Base-by-base conservation (phyloP, 2,888 invertebrate genomes). In the Protophormia terraenovae region DNA sequence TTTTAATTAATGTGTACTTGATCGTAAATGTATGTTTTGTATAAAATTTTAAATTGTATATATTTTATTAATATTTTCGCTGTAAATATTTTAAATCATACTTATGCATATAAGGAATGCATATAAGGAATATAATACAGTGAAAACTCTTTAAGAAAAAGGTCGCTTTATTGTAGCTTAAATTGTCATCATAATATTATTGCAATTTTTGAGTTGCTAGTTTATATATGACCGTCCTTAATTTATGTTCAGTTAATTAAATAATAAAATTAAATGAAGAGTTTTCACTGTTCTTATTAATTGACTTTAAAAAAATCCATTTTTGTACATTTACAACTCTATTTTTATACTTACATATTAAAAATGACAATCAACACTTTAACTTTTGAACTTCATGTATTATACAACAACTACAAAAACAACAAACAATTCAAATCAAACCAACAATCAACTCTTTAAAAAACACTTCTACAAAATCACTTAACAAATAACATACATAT, bases 321-420 rank as follows among this genome's bases (percentile, higher is more conserved):
- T 14, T 58, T 32, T 75, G 24, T 64, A 73, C 66, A 73, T 81
- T 86, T 85, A 78, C 72, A 86, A 87, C 45, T 88, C 73, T 83
- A 79, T 87, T 90, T 86, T 90, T 83, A 73, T 90, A 88, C 83
- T 90, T 90, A 85, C 90, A 90, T 91, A 90, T 87, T 89, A 29
- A 35, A 85, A 87, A 86, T 86, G 80, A 89, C 88, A 86, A 86
- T n/a, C 82, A 79, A 72, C 80, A 86, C 85, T 80, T 75, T 83
- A 84, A 82, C 35, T 62, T 76, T 72, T 45, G 41, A 84, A 83
- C 55, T 58, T 55, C 64, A 82, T 82, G 76, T 82, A 82, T 82
- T 64, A 82, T 82, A 89, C 89, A 86, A 86, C 76, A 82, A 76
- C 69, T 53, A 69, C 75, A 81, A 69, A 53, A 73, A 67, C 75